Evolutionary conservation across 2,797 vertebrate genomes (phyloP), one percentile per base, ranked within the genome.

Genomic region (Takifugu ocellatus): DNA sequence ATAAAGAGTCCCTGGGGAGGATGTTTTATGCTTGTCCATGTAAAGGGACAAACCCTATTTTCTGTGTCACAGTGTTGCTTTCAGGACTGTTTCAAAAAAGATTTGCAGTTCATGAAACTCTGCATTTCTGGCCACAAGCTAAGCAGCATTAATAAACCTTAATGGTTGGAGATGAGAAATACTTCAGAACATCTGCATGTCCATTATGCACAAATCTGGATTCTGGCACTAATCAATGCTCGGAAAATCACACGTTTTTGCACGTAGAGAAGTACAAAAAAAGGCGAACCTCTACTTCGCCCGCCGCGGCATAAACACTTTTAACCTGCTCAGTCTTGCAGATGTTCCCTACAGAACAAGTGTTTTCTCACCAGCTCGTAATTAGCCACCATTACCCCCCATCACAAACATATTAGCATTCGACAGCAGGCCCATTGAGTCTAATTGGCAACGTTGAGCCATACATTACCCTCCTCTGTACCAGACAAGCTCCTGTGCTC

Each of bases 301-400:
- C 57, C 16, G 31, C 15, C 4, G 52, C 24, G 17, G 57, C 62
- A 52, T 61, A 26, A 55, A 58, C 54, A 66, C 63, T 61, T 48
- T 66, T 55, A 74, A 29, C 29, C 52, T 27, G 49, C 46, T 39
- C 60, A 21, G 15, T 54, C 49, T 29, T 48, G 49, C 46, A 43
- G 17, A 21, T 29, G 50, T 47, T 74, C 56, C 17, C 54, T 51
- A 31, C 45, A 61, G 47, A 72, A 44, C 47, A 62, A 72, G 36
- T 27, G 26, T 33, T 70, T 70, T 24, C 53, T 31, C 44, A 1
- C 50, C 49, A 62, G 42, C 53, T 61, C 67, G 66, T 70, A 78
- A 80, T 80, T 72, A 77, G 54, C 50, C 63, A 61, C 63, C 64
- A 82, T 70, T 68, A 74, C 51, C 67, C 74, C 44, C 49, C 49